A percentile compares a stretch with the other conserved stretches of the same genome.
These are phyloP conservation scores for Macropodus opercularis DNA, from an alignment of 2,797 vertebrate species.

Conservation along the genomic window DNA sequence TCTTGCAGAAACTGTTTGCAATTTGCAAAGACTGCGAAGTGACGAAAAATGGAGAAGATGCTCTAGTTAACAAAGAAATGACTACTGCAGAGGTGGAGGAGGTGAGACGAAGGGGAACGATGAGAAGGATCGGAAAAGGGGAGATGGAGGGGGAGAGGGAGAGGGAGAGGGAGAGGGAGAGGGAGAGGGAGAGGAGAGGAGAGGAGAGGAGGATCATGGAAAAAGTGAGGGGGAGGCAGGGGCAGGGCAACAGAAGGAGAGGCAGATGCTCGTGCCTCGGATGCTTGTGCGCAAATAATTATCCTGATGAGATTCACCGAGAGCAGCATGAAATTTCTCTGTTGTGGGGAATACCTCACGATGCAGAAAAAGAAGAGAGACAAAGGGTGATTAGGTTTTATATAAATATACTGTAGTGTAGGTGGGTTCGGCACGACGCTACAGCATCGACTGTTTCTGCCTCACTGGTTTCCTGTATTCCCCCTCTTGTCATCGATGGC, in stretches of 20 bases:
- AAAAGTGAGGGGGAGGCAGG: slow-evolving; percentile 49
- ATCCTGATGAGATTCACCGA: slow-evolving; percentile 74
- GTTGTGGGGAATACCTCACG: slow-evolving; percentile 70
- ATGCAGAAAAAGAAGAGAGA: slow-evolving; percentile 41
- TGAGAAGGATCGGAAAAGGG: slow-evolving; percentile 2
- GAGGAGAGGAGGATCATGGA: slow-evolving; percentile 10
- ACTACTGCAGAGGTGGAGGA: slow-evolving; percentile 15
- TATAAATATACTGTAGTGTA: slow-evolving; percentile 26
- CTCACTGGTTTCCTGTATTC: slow-evolving; percentile 48
- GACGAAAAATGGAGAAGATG: slow-evolving; percentile 18
- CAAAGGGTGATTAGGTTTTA: slow-evolving; percentile 49
- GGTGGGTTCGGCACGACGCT: slow-evolving; percentile 43
- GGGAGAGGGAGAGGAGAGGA: slow-evolving; percentile 2
- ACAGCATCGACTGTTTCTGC: slow-evolving; percentile 48
- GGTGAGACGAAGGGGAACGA: slow-evolving; percentile 3
- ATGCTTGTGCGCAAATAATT: slow-evolving; percentile 76
- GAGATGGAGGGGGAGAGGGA: slow-evolving; percentile 10
- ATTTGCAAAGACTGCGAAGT: slow-evolving; percentile 40
- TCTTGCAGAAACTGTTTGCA: slow-evolving; percentile 21
- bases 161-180: slow-evolving; percentile 15
- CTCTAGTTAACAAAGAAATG: slow-evolving; percentile 40
- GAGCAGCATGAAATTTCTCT: slow-evolving; percentile 51
- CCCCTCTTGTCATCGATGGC: slow-evolving; percentile 58
- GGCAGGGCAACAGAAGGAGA: slow-evolving; percentile 82
- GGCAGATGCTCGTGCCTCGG: slow-evolving; percentile 75